A percentile compares a stretch with the other conserved stretches of the same genome.
These are phyloP conservation scores for Drosophila leonis DNA, from an alignment of 2,888 invertebrate genomes.

Conservation along the genomic window DNA sequence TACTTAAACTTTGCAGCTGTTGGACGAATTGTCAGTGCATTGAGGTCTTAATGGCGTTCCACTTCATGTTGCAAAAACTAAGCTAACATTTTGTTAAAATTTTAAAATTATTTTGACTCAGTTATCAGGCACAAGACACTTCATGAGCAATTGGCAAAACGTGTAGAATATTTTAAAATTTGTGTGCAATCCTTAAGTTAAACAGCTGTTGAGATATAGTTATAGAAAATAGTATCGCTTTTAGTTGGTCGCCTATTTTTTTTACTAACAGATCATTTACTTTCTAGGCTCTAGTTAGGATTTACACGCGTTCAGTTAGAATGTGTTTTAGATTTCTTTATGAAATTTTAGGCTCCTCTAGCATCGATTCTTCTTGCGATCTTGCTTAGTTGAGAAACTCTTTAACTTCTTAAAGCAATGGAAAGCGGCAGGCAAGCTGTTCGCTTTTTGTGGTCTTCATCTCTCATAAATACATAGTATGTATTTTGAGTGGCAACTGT, in stretches of 20 bases:
- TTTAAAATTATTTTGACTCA: background rate
- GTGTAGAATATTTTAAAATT: background rate
- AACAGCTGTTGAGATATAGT: background rate
- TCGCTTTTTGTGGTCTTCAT: background rate
- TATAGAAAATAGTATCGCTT: background rate
- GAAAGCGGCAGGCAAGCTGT: background rate
- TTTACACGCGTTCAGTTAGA: too few species aligned
- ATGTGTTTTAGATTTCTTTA: too few species aligned
- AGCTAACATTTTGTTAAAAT: background rate
- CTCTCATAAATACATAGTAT: constrained; percentile 2
- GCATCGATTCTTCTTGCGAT: too few species aligned
- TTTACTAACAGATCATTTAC: too few species aligned
- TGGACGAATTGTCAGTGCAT: too few species aligned
- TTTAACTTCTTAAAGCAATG: background rate
- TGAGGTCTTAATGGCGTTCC: too few species aligned
- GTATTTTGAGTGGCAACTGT: background rate
- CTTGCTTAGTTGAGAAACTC: background rate
- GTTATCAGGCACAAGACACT: rapidly evolving
- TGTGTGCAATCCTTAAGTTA: background rate
- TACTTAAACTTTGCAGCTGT: too few species aligned
- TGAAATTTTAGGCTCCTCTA: too few species aligned
- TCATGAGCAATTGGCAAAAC: background rate
- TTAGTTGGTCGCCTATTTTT: background rate
- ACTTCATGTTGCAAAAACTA: background rate
- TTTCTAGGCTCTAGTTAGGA: too few species aligned